Evolutionary conservation across 2,113 vertebrate genomes (phyloP).

Genomic region (Catharus minimus): DNA sequence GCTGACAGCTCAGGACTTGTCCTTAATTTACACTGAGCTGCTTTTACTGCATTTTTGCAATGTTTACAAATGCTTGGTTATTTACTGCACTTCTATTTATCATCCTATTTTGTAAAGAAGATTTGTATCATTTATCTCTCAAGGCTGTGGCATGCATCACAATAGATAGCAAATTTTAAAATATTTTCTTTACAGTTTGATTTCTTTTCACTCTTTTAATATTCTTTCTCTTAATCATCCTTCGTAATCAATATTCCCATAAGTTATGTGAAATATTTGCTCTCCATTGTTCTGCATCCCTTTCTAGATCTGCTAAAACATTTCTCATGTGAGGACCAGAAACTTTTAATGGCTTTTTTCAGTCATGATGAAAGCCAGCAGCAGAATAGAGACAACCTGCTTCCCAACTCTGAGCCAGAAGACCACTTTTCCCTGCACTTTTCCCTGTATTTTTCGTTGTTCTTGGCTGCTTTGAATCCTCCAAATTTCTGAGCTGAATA

Average conservation of each 20-base stretch:
- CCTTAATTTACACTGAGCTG: conserved; percentile 28
- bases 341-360: neutral
- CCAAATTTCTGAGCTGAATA: neutral
- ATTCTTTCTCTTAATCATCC: neutral
- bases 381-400: neutral
- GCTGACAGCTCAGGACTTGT: conserved; percentile 13
- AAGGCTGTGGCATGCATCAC: neutral
- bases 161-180: neutral
- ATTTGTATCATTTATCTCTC: neutral
- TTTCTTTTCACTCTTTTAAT: neutral
- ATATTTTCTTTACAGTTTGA: neutral
- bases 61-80: neutral
- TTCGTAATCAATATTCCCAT: neutral
- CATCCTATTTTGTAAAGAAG: neutral
- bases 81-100: neutral
- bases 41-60: neutral
- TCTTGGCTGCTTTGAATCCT: neutral
- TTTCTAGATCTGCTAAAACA: neutral
- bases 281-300: neutral
- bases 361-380: neutral
- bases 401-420: neutral
- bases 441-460: neutral
- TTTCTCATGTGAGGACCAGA: neutral
- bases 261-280: neutral
- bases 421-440: neutral